Evolutionary conservation across 2,888 invertebrate species (phyloP).

Genomic region (Pseudococcus longispinus): DNA sequence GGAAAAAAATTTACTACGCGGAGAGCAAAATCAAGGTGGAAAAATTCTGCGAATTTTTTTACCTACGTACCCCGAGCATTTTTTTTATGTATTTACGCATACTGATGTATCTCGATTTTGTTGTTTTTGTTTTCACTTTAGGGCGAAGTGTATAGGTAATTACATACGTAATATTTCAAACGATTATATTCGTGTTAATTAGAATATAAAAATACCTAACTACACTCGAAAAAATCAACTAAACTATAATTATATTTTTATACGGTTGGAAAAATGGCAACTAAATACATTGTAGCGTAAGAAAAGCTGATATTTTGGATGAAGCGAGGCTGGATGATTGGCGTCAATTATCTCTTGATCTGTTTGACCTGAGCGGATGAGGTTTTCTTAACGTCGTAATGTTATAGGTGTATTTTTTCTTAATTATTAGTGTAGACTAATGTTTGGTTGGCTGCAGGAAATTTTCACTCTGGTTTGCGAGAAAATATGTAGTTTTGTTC

Average conservation of each 20-base stretch:
- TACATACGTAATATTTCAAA: neutral
- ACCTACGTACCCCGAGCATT: neutral
- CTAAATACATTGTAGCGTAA: neutral
- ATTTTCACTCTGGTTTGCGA: neutral
- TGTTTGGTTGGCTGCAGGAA: neutral
- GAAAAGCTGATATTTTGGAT: neutral
- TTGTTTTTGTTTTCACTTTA: neutral
- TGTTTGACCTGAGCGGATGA: neutral
- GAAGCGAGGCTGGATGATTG: neutral
- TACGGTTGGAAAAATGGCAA: neutral
- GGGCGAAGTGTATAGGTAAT: neutral
- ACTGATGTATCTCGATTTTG: neutral
- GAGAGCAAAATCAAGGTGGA: neutral
- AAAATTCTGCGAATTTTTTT: neutral
- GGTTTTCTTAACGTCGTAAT: neutral
- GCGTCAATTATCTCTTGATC: neutral
- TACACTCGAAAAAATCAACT: neutral
- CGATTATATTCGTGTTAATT: neutral
- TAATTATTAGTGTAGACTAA: neutral
- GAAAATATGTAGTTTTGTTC: neutral
- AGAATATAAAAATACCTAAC: neutral
- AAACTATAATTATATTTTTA: neutral
- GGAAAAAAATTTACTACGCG: neutral
- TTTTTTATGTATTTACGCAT: neutral
- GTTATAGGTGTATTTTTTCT: neutral